Percentiles rank a stretch among this genome's conserved stretches.
These are phyloP conservation scores for Drosophila novamexicana DNA, from an alignment of 1,140 invertebrate genomes.

Conservation along the genomic window DNA sequence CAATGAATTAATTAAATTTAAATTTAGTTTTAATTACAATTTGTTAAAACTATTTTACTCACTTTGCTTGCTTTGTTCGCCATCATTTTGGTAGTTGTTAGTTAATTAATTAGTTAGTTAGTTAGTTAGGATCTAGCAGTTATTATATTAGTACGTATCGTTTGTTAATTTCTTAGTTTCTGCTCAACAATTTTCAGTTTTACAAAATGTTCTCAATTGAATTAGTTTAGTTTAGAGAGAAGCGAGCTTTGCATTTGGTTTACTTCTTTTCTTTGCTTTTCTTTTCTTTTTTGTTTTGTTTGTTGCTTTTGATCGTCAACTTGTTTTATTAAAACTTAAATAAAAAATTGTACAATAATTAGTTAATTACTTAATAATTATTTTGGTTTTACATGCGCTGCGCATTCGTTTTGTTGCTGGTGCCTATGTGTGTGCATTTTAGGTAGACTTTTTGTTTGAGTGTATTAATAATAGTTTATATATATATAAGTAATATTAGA, in stretches of 20 bases:
- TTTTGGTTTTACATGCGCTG: slow-evolving; percentile 82
- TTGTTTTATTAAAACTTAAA: slow-evolving; percentile 79
- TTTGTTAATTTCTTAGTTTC: neutral
- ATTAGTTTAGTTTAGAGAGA: slow-evolving; percentile 51
- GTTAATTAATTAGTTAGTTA: slow-evolving; percentile 35
- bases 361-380: slow-evolving; percentile 77
- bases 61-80: slow-evolving; percentile 64
- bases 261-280: neutral
- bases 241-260: slow-evolving; percentile 50
- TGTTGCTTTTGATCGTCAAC: slow-evolving; percentile 74
- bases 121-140: slow-evolving; percentile 68
- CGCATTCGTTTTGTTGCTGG: slow-evolving; percentile 62
- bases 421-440: slow-evolving; percentile 48
- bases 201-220: slow-evolving; percentile 9
- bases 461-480: slow-evolving; percentile 61
- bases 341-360: slow-evolving; percentile 66
- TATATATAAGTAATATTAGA: slow-evolving; percentile 53
- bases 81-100: slow-evolving; percentile 48
- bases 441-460: slow-evolving; percentile 80
- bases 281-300: slow-evolving; percentile 11
- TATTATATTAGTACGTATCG: slow-evolving; percentile 71
- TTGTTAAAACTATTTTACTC: slow-evolving; percentile 71
- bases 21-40: slow-evolving; percentile 32
- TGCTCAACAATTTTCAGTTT: slow-evolving; percentile 31
- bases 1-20: slow-evolving; percentile 66